Percentiles rank a stretch among this genome's conserved stretches.
These are phyloP conservation scores for Cosmia trapezina DNA, from an alignment of 2,888 invertebrate species.

Conservation along the genomic window DNA sequence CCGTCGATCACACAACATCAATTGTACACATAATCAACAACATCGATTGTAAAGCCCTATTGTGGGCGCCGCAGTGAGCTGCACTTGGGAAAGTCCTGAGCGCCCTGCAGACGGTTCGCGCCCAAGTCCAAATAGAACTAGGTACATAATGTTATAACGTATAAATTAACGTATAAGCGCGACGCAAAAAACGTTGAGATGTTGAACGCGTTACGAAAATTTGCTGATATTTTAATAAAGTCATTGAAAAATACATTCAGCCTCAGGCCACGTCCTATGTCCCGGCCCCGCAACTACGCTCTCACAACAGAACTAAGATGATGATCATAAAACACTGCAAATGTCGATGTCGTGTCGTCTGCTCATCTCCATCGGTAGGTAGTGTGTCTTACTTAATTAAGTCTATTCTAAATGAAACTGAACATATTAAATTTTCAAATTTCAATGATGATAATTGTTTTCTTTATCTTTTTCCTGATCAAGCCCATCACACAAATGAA, in stretches of 20 bases:
- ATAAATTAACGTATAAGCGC: constrained; percentile 6
- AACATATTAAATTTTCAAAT: constrained; percentile 89
- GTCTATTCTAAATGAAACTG: constrained; percentile 85
- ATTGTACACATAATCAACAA: too few species aligned
- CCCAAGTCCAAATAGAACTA: background rate
- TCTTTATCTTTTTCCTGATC: constrained; percentile 12
- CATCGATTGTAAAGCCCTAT: constrained; percentile 74
- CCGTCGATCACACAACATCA: too few species aligned
- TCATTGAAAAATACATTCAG: too few species aligned
- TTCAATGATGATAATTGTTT: constrained; percentile 75
- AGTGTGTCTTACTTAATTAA: constrained; percentile 81
- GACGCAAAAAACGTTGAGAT: background rate
- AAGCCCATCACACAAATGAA: background rate
- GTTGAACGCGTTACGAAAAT: background rate
- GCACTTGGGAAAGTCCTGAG: background rate
- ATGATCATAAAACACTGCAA: constrained; percentile 32
- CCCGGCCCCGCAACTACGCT: background rate
- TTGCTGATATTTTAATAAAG: background rate
- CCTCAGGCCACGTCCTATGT: too few species aligned
- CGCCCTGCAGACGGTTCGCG: background rate
- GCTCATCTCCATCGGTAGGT: constrained; percentile 81
- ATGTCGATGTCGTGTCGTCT: constrained; percentile 73
- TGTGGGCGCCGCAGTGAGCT: constrained; percentile 18
- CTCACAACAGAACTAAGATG: background rate
- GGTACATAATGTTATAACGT: constrained; percentile 22